These are phyloP conservation scores for Cheilosia grossa DNA, from an alignment of 2,888 invertebrate genomes.

Conservation along the genomic window DNA sequence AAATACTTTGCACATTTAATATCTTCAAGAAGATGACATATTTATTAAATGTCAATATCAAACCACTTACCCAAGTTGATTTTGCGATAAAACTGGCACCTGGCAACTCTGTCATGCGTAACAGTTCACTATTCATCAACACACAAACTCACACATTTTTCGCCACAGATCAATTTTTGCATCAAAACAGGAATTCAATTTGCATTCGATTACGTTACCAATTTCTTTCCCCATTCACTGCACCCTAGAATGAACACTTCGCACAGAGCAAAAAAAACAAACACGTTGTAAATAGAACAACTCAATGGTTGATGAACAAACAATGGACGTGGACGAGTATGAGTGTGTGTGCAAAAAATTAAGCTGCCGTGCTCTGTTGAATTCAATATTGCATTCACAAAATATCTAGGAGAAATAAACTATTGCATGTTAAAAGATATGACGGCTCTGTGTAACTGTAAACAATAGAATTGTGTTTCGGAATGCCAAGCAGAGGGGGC, in stretches of 20 bases:
- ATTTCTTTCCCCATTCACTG: background rate
- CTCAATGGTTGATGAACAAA: constrained; percentile 50
- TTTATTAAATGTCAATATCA: too few species aligned
- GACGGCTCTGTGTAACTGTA: constrained; percentile 53
- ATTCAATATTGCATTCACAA: constrained; percentile 24
- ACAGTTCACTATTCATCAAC: constrained; percentile 13
- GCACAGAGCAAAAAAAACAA: background rate
- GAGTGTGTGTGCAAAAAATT: constrained; percentile 30
- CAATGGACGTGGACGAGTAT: background rate
- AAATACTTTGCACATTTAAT: too few species aligned
- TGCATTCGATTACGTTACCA: background rate
- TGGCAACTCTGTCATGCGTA: constrained; percentile 50
- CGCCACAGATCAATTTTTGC: constrained; percentile 32
- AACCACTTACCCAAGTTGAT: too few species aligned
- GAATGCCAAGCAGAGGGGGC: constrained; percentile 19
- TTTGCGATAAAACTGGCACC: background rate
- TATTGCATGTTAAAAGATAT: constrained; percentile 48
- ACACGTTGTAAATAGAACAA: constrained; percentile 22
- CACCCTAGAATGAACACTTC: constrained; percentile 1
- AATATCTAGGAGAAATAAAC: constrained; percentile 9
- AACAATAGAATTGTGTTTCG: constrained; percentile 46
- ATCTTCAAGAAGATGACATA: too few species aligned
- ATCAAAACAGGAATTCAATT: constrained; percentile 40
- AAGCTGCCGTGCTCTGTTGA: constrained; percentile 2
- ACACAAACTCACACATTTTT: constrained; percentile 24